phyloP scores from a whole-genome alignment of 1,140 invertebrate species.

The Ostrea edulis region DNA sequence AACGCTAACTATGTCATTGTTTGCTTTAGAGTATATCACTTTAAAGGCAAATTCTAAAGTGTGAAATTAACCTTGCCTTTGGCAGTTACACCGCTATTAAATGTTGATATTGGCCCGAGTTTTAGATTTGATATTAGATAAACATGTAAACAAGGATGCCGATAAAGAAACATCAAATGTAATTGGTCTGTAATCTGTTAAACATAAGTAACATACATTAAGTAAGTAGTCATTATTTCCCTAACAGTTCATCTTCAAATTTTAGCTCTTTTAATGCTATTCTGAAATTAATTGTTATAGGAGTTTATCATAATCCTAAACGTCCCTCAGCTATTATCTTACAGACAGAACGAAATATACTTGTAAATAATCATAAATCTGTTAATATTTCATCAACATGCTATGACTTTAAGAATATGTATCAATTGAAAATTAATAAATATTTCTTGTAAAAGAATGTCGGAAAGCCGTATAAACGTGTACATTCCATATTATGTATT shows the following conservation, averaged over 20 bases:
- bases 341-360: background rate
- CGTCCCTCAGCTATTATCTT: background rate
- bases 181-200: background rate
- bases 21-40: background rate
- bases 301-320: background rate
- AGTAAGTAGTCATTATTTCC: background rate
- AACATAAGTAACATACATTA: background rate
- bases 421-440: too few species aligned
- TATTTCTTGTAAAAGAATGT: too few species aligned
- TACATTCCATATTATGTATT: too few species aligned
- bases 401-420: too few species aligned
- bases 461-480: too few species aligned
- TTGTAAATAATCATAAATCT: too few species aligned
- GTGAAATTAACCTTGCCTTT: background rate
- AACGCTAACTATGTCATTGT: background rate
- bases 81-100: conserved; percentile 23
- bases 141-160: conserved; percentile 21
- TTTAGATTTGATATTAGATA: background rate
- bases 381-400: too few species aligned
- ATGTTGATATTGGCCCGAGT: background rate
- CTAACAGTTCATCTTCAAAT: background rate
- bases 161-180: background rate
- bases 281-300: conserved; percentile 20
- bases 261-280: background rate
- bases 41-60: background rate